Conservation (phyloP, 2,888 invertebrate species). For the Zygothrica quintamaculata region DNA sequence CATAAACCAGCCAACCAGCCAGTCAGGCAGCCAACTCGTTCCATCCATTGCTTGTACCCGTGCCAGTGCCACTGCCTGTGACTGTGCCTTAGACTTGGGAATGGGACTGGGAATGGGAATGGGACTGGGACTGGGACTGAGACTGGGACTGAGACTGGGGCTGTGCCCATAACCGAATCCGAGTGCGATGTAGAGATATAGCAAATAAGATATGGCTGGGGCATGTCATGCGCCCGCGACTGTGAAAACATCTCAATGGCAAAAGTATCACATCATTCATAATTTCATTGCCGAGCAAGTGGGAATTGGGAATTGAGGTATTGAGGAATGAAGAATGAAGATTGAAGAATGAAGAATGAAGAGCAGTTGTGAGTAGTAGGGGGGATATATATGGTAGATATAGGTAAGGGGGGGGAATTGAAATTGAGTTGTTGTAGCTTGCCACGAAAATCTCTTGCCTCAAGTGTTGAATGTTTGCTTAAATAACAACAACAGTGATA, state of each 20-base stretch:
- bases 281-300: constrained; percentile 72
- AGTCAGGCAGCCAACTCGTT: constrained; percentile 39
- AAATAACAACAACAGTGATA: constrained; percentile 72
- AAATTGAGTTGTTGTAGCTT: constrained; percentile 78
- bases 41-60: constrained; percentile 33
- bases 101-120: not conserved
- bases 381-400: not conserved
- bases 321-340: constrained; percentile 16
- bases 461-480: constrained; percentile 81
- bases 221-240: constrained; percentile 80
- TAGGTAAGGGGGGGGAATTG: constrained; percentile 12
- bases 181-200: constrained; percentile 75
- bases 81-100: too few relatives aligned
- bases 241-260: constrained; percentile 80
- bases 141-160: not conserved
- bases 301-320: constrained; percentile 52
- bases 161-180: constrained; percentile 22
- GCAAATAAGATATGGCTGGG: constrained; percentile 76
- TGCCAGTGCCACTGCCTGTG: constrained; percentile 4
- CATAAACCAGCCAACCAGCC: constrained; percentile 44
- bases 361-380: not conserved
- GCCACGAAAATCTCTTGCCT: constrained; percentile 77
- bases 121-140: not conserved
- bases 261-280: constrained; percentile 82
- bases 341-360: not conserved